Conservation (phyloP, 2,797 vertebrate genomes). For the Tapera naevia region DNA sequence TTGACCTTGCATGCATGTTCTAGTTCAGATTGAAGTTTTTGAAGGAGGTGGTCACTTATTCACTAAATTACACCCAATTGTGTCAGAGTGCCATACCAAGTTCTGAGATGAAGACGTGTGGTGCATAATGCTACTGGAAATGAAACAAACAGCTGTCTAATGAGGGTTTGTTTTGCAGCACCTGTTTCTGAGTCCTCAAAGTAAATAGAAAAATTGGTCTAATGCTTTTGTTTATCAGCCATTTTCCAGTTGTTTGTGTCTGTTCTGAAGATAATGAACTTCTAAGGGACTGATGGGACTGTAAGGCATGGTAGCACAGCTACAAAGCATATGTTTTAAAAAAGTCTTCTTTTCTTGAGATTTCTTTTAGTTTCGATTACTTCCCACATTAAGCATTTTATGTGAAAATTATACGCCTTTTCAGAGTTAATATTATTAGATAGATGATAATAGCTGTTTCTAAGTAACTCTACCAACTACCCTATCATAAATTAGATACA, state of each 20-base stretch:
- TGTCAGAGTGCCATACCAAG: neutral
- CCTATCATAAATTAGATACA: neutral
- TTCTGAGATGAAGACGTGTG: conserved; percentile 9
- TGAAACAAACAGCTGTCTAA: conserved; percentile 39
- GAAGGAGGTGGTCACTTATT: neutral
- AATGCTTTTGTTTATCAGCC: conserved; percentile 54
- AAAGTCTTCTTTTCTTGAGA: neutral
- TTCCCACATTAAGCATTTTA: neutral
- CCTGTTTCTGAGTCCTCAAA: conserved; percentile 30
- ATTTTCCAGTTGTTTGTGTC: conserved; percentile 9
- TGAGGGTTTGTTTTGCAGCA: conserved; percentile 22
- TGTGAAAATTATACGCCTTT: neutral
- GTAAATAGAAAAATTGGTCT: conserved; percentile 43
- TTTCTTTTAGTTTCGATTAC: neutral
- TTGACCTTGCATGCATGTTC: neutral
- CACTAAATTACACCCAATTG: neutral
- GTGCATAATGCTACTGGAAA: neutral
- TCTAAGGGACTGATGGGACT: neutral
- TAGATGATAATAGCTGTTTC: neutral
- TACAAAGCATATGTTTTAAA: neutral
- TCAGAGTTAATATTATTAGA: neutral
- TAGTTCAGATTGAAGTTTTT: neutral
- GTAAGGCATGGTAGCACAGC: neutral
- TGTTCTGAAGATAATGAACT: conserved; percentile 33
- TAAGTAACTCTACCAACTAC: neutral